Conservation (phyloP, 2,888 invertebrate species). For the Drosophila ustulata region DNA sequence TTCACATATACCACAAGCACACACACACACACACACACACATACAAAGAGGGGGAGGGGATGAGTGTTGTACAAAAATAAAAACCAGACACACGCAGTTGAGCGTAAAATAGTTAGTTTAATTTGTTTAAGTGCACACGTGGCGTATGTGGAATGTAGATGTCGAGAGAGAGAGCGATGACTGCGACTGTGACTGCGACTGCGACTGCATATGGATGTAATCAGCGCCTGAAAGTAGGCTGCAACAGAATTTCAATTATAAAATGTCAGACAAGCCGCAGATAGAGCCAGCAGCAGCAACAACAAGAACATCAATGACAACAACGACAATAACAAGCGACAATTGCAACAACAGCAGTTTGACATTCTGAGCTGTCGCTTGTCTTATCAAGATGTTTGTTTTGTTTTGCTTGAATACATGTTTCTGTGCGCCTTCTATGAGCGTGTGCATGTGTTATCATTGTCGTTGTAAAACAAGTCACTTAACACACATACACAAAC, state of each 20-base stretch:
- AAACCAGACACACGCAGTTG: conserved; percentile 45
- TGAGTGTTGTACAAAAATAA: conserved; percentile 15
- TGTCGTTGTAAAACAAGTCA: conserved; percentile 78
- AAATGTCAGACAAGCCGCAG: conserved; percentile 70
- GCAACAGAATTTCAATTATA: conserved; percentile 75
- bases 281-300: conserved; percentile 43
- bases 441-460: conserved; percentile 63
- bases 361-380: conserved; percentile 50
- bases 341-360: conserved; percentile 41
- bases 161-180: conserved; percentile 9
- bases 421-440: conserved; percentile 14
- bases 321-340: conserved; percentile 11
- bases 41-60: neutral
- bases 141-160: conserved; percentile 53
- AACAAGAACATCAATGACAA: conserved; percentile 28
- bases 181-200: conserved; percentile 9
- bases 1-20: conserved; percentile 15
- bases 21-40: neutral
- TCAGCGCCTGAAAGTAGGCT: conserved; percentile 46
- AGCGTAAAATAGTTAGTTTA: conserved; percentile 64
- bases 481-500: conserved; percentile 61
- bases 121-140: conserved; percentile 72
- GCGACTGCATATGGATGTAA: conserved; percentile 22
- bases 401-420: conserved; percentile 24
- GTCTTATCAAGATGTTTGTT: conserved; percentile 56